Evolutionary conservation across 2,888 invertebrate genomes (phyloP), one percentile per base, ranked within the genome.

Genomic region (Helleia helle): DNA sequence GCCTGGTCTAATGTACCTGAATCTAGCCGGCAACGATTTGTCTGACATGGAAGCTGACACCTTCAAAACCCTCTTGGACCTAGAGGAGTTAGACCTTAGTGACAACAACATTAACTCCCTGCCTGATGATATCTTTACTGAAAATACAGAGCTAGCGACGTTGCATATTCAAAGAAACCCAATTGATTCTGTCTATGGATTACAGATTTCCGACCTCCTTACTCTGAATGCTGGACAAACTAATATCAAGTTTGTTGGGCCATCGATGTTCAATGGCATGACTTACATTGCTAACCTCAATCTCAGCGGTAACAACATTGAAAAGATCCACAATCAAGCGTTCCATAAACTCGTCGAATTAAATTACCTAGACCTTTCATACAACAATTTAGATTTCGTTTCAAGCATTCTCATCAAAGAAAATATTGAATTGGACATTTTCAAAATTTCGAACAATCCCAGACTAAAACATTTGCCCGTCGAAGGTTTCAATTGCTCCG

Each of bases 31-130:
- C 40, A 94, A 94, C 58, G 85, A 86, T 40, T 69, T 94, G 36
- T 86, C 84, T 37, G 85, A 87, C 36, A 76, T 91, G 55, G 87
- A 89, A 42, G 80, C 81, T 12, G 76, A 80, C 39, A 83, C 87
- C 0, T 93, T 93, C 66, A 87, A 87, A 43, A 81, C 86, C 13
- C 72, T 91, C 14, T 75, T 87, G 7, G 87, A 88, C 36, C 84
- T 94, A 40, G 90, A 91, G 61, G 92, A 93, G 57, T 68, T 94
- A 17, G 91, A 92, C 58, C 72, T 94, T 5, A 90, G 92, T 11
- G 87, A 90, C 50, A 94, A 94, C 60, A 77, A 86, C 4, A 84
- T 94, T 18, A 86, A 79, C 48, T 84, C 86, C 2, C 70, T 94
- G 36, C 89, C 91, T 0, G 67, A 80, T 5, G 87, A 88, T 7